A percentile compares a stretch with the other conserved stretches of the same genome.
These are phyloP conservation scores for Pseudochaenichthys georgianus DNA, from an alignment of 2,797 vertebrate species.

Conservation along the genomic window DNA sequence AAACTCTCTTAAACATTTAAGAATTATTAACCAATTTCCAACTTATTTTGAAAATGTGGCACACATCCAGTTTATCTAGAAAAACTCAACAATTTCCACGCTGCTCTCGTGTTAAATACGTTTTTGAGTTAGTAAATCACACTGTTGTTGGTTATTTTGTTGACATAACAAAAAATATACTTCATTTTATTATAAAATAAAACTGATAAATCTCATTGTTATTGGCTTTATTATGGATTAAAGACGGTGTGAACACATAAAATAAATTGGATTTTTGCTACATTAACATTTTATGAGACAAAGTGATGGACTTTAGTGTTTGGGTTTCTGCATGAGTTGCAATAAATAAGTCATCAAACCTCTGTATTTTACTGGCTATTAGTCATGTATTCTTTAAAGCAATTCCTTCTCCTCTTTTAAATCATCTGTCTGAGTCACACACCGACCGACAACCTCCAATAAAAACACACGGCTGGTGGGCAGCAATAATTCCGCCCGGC, in stretches of 20 bases:
- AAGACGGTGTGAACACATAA: not conserved
- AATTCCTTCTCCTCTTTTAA: conserved; percentile 23
- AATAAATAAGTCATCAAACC: not conserved
- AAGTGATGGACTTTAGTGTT: not conserved
- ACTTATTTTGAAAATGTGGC: not conserved
- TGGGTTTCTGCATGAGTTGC: not conserved
- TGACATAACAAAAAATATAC: too few relatives aligned
- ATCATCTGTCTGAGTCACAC: conserved; percentile 38
- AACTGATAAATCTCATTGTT: not conserved
- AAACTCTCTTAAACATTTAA: not conserved
- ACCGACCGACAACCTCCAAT: conserved; percentile 30
- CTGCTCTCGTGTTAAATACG: not conserved
- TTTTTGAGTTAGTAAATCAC: not conserved
- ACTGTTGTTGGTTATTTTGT: not conserved
- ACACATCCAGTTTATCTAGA: not conserved
- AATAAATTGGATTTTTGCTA: not conserved
- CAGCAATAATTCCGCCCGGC: conserved; percentile 21
- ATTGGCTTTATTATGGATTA: not conserved
- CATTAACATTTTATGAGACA: not conserved
- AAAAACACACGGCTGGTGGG: conserved; percentile 5
- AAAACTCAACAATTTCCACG: not conserved
- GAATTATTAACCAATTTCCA: not conserved
- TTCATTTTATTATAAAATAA: not conserved
- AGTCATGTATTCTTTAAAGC: conserved; percentile 11
- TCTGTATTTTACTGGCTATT: conserved; percentile 22